Base-by-base conservation (phyloP, 2,888 invertebrate genomes). In the Oligia latruncula region DNA sequence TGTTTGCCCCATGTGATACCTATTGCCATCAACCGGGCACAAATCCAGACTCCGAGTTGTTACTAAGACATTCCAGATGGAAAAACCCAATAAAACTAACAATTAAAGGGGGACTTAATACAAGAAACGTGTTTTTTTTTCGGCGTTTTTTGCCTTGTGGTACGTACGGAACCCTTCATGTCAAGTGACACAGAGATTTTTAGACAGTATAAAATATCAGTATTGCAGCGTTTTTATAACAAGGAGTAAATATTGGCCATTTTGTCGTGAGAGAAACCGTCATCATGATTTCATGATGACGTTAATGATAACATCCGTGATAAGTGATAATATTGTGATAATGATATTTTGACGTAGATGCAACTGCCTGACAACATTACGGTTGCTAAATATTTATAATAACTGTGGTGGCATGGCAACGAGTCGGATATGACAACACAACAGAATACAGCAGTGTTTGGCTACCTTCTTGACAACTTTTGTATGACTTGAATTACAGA, bases 181-280 rank as follows among this genome's bases (percentile, higher is more conserved):
- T 52, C 17, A 58, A 67, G 20, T 67, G 43, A 65, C 60, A 82
- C 35, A 49, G 8, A 35, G 2, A 70, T 52, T 29, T 29, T 29
- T 29, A 17, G 5, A 55, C 29, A 70, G 40, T 35, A 15, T 35
- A 13, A 72, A 74, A 65, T 49, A 78, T 65, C 82, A 72, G 65
- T 67, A 74, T 49, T 77, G 82, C 74, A 74, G 82, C 17, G 20
- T 62, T 77, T 60, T 75, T 55, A 6, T 20, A 35, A 74, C n/a
- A 43, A n/a, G 13, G 40, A 46, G 72, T 76, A 58, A 85, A 80
- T 75, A 81, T 70, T 71, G 35, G 58, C 62, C 35, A 40, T 58
- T 62, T 40, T 40, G 40, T 8, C 49, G 70, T 72, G 67, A 68
- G n/a, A 65, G n/a, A 65, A 4, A 40, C 3, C 52, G 52, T 82